These are phyloP conservation scores for Temnothorax unifasciatus DNA, from an alignment of 2,888 invertebrate genomes.

Conservation along the genomic window DNA sequence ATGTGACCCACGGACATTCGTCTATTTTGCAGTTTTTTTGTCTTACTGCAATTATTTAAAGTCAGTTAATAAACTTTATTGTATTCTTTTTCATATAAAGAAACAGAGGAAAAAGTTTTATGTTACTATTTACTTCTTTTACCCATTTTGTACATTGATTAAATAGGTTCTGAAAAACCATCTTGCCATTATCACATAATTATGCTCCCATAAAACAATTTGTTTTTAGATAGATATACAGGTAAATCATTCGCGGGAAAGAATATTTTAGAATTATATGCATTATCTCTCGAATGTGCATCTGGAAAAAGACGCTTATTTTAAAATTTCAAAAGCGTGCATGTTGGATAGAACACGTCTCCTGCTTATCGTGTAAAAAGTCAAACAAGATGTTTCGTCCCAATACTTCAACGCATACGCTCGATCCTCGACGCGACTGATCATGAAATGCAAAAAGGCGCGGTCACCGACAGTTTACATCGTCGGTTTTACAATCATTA, in stretches of 20 bases:
- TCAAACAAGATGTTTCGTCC: background rate
- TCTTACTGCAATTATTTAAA: no score
- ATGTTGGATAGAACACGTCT: background rate
- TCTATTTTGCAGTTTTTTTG: no score
- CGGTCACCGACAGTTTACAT: background rate
- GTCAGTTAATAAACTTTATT: no score
- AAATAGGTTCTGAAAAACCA: no score
- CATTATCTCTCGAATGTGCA: no score
- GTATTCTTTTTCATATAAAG: no score
- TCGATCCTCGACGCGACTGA: background rate
- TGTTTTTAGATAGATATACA: background rate
- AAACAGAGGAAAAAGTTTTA: no score
- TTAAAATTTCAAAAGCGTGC: background rate
- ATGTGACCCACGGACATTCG: no score
- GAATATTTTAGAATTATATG: background rate
- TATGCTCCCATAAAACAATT: background rate
- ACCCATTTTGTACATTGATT: no score
- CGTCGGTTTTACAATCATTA: slow-evolving; percentile 34
- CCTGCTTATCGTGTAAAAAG: background rate
- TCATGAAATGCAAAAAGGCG: background rate
- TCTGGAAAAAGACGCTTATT: background rate
- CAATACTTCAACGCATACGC: background rate
- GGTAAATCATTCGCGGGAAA: background rate
- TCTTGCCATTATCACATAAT: no score
- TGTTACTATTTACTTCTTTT: no score